These are phyloP conservation scores for Nasua narica DNA, from an alignment of 2,797 vertebrate genomes.

Conservation along the genomic window DNA sequence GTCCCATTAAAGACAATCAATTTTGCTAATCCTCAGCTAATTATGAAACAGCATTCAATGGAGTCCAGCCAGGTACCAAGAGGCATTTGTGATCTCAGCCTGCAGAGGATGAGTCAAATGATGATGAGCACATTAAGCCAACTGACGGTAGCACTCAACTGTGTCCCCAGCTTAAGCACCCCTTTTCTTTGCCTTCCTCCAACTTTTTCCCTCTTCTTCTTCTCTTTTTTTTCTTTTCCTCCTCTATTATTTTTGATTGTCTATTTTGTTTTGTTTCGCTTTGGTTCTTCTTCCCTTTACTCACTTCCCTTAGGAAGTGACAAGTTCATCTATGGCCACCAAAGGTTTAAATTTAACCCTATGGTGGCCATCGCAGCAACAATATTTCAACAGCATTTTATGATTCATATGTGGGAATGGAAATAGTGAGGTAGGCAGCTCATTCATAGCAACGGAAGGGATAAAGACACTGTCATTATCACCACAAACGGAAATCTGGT, in stretches of 20 bases:
- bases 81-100: neutral
- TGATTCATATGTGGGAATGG: neutral
- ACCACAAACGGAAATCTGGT: neutral
- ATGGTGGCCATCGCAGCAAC: neutral
- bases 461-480: neutral
- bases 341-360: neutral
- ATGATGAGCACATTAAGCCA: neutral
- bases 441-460: neutral
- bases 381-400: neutral
- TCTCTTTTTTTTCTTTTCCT: neutral
- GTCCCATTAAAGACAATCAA: neutral
- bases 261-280: neutral
- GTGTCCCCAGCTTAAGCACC: neutral
- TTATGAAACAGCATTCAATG: neutral
- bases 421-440: neutral
- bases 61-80: neutral
- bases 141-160: accelerated
- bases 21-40: neutral
- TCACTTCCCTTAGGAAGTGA: neutral
- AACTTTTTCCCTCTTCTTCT: neutral
- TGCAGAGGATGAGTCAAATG: neutral
- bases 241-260: neutral
- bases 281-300: neutral
- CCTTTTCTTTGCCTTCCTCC: neutral
- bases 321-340: neutral